These are phyloP conservation scores for Epizoanthus ramosus DNA, from an alignment of 92 coral and sea anemone species.

Conservation along the genomic window DNA sequence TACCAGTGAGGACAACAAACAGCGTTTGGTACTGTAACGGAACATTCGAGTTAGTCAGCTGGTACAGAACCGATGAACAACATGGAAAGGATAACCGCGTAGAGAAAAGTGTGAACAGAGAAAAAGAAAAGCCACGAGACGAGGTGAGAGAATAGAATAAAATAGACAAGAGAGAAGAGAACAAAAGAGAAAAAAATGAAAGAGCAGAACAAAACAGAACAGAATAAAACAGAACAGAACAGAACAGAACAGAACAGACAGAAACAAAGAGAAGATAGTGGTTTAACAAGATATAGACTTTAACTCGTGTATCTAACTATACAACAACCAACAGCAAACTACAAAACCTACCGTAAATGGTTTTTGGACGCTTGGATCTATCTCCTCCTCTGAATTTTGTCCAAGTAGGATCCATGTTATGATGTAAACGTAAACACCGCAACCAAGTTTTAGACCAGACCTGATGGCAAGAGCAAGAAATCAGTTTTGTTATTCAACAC, in stretches of 20 bases:
- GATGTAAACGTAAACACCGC: slow-evolving; percentile 75
- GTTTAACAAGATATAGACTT: too few species aligned
- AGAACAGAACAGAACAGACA: too few species aligned
- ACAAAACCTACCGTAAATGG: slow-evolving; percentile 73
- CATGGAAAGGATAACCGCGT: too few species aligned
- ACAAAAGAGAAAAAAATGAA: background rate
- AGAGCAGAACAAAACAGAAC: background rate
- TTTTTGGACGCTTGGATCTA: slow-evolving; percentile 67
- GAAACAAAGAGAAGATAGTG: too few species aligned
- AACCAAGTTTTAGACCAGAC: slow-evolving; percentile 80
- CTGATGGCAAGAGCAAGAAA: slow-evolving; percentile 35
- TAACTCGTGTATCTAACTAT: too few species aligned
- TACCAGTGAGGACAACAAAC: slow-evolving; percentile 77
- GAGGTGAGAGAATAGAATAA: too few species aligned
- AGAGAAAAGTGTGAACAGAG: too few species aligned
- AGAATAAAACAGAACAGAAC: too few species aligned
- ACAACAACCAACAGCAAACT: too few species aligned
- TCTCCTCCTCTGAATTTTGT: slow-evolving; percentile 63
- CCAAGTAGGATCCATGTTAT: slow-evolving; percentile 85
- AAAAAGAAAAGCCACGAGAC: too few species aligned
- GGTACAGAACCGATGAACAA: too few species aligned
- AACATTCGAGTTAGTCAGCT: background rate
- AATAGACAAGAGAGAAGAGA: background rate
- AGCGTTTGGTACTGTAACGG: slow-evolving; percentile 80
- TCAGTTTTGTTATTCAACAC: too few species aligned